These are phyloP conservation scores for Myotis pilosus DNA, from an alignment of 2,797 vertebrate species.

Conservation along the genomic window DNA sequence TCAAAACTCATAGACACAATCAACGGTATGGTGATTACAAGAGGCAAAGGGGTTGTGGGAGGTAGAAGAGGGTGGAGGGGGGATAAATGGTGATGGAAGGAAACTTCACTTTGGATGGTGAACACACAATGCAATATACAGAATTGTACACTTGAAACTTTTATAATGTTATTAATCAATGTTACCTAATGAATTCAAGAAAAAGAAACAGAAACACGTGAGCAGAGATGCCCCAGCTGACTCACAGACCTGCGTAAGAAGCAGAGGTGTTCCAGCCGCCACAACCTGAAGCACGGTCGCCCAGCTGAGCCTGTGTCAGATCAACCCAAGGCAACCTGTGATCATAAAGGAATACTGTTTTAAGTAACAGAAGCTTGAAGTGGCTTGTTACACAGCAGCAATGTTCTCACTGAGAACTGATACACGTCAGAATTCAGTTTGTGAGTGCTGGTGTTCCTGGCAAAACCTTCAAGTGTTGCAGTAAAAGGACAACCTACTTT, in stretches of 20 bases:
- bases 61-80: background rate
- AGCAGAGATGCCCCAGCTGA: background rate
- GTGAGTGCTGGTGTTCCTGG: background rate
- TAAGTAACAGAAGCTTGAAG: background rate
- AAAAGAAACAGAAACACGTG: background rate
- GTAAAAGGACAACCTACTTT: conserved; percentile 1
- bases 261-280: background rate
- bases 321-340: background rate
- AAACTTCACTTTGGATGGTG: background rate
- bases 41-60: background rate
- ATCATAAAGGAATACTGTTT: background rate
- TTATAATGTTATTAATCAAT: background rate
- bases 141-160: background rate
- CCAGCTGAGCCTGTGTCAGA: background rate
- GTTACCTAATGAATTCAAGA: background rate
- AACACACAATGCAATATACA: background rate
- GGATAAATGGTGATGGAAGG: background rate
- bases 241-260: background rate
- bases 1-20: background rate
- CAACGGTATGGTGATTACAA: background rate
- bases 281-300: too few relatives aligned
- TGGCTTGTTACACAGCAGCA: background rate
- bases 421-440: background rate
- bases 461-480: background rate
- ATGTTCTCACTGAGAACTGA: background rate